A percentile compares a stretch with the other conserved stretches of the same genome.
phyloP scores from a whole-genome alignment of 2,797 vertebrate genomes.

The Spinus olivaceus region DNA sequence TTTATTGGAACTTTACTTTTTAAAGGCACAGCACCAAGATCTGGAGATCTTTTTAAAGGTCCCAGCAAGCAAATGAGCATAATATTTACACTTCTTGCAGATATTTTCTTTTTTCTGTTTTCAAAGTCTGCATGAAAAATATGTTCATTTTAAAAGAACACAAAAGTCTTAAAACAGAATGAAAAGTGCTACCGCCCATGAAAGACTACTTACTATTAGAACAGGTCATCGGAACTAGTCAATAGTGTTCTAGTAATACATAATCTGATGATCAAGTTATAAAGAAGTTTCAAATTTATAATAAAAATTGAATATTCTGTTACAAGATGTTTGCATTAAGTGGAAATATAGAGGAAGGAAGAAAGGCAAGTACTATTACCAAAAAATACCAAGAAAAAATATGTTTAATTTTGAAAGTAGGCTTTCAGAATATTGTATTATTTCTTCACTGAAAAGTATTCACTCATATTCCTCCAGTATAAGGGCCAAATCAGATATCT shows the following conservation, averaged over 20 bases:
- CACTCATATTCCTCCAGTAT: not conserved
- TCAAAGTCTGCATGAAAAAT: not conserved
- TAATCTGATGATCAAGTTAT: not conserved
- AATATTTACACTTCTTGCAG: not conserved
- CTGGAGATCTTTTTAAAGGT: conserved; percentile 12
- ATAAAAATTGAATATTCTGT: not conserved
- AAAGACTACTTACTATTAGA: not conserved
- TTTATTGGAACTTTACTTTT: conserved; percentile 80
- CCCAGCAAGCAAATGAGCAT: not conserved
- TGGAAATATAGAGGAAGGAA: not conserved
- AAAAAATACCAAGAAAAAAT: not conserved
- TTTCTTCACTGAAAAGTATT: not conserved
- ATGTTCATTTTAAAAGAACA: not conserved
- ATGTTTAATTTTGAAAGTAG: not conserved
- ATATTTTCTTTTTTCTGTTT: not conserved
- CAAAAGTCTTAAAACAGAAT: not conserved
- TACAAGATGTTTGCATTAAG: not conserved
- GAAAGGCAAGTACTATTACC: not conserved
- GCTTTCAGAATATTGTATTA: not conserved
- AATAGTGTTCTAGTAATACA: not conserved
- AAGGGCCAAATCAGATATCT: not conserved
- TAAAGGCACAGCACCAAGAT: conserved; percentile 70
- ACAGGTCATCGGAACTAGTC: not conserved
- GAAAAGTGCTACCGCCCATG: not conserved
- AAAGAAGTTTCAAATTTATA: not conserved